Percentiles rank a stretch among this genome's conserved stretches.
Conservation (phyloP, 1,140 invertebrate species). For the Drosophila novamexicana region DNA sequence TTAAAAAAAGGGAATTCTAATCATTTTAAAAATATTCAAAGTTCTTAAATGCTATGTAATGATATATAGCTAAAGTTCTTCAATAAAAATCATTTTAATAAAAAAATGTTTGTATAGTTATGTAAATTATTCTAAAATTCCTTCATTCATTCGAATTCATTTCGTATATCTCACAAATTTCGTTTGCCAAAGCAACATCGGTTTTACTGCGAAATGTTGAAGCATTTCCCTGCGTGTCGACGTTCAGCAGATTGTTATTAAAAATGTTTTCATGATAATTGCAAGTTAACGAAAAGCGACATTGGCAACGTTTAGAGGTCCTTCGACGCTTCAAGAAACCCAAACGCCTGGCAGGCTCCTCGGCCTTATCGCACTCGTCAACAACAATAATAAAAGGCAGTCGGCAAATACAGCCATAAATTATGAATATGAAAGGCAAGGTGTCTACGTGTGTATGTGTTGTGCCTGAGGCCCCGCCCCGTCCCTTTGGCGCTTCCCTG, state of each 20-base stretch:
- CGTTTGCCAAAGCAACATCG: too few species aligned
- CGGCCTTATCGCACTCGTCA: conserved; percentile 27
- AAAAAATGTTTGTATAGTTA: too few species aligned
- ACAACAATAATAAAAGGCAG: conserved; percentile 43
- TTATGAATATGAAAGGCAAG: conserved; percentile 76
- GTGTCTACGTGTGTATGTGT: conserved; percentile 51
- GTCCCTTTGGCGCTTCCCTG: conserved; percentile 39
- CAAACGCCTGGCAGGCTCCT: too few species aligned
- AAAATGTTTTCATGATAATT: conserved; percentile 56
- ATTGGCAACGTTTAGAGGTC: not conserved
- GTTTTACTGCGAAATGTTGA: too few species aligned
- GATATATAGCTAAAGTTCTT: too few species aligned
- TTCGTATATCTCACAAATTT: too few species aligned
- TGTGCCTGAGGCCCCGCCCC: conserved; percentile 1
- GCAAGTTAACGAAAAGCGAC: conserved; percentile 36
- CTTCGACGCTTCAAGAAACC: not conserved
- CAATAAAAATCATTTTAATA: too few species aligned
- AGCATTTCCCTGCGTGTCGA: not conserved
- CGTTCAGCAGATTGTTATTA: conserved; percentile 36
- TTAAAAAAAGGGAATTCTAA: too few species aligned
- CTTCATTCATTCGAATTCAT: too few species aligned
- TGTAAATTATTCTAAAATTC: too few species aligned
- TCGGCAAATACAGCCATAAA: conserved; percentile 66
- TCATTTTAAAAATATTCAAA: too few species aligned
- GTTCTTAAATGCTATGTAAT: too few species aligned